Base-by-base conservation (phyloP, 1,140 invertebrate species). In the Holcopasites calliopsidis region DNA sequence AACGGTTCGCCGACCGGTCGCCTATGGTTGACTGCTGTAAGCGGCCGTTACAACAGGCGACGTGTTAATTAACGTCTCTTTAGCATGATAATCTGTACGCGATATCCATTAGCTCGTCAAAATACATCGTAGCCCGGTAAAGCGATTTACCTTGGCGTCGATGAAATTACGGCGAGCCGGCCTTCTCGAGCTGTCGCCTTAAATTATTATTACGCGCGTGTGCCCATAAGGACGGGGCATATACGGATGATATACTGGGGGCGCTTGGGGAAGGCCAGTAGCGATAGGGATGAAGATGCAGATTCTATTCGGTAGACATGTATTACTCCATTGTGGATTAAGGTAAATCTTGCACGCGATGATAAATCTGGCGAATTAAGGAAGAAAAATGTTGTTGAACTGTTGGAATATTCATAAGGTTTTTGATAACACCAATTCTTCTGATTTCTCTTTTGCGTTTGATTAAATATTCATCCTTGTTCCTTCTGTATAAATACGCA, bases 41-140 rank as follows among this genome's bases (percentile, higher is more conserved):
- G 76, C 80, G 60, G 78, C 73, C 80, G 83, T 86, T 88, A 87
- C 68, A 76, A 65, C 61, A 77, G 57, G 50, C 79, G 69, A 84
- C 72, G 49, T 78, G 76, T 85, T 88, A 87, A 88, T 88, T 83
- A 88, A 83, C 75, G 80, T 88, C 85, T 85, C 80, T 86, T 86
- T 86, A 86, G 80, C 79, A 87, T 85, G 83, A 85, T 87, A 89
- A 87, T 87, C 77, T 73, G 42, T 66, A 77, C 76, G 81, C 81
- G 84, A 84, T 84, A 81, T 85, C 79, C 79, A 86, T 88, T 85
- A 88, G 79, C 73, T 83, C 76, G 83, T 87, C 82, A 86, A 84
- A 87, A 85, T 77, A 82, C 65, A 79, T 82, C 80, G 71, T 62
- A n/a, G 62, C 62, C 49, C 18, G 69, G 57, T 78, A 74, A 83